Base-by-base conservation (phyloP, 2,113 vertebrate genomes). In the Onychostruthus taczanowskii region DNA sequence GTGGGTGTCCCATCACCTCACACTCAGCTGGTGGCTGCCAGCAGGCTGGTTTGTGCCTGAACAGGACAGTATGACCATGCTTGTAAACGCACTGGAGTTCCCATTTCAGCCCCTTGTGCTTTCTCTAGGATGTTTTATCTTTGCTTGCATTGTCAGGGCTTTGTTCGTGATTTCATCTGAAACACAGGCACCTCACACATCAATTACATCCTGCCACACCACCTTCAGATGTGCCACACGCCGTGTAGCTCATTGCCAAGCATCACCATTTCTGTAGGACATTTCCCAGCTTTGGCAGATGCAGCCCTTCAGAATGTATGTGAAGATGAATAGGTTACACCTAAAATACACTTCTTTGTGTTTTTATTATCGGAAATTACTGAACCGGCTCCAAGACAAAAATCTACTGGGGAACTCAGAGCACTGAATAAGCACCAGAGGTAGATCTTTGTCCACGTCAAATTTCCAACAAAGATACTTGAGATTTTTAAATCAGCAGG, bases 141-240 rank as follows among this genome's bases (percentile, higher is more conserved):
- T 52, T 31, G 23, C 20, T 87, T 61, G 43, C 24, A 2, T 26
- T 72, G 46, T 46, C 62, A 64, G 17, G 53, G 64, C 49, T 77
- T 39, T 66, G 17, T 55, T 12, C 28, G 27, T 27, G 19, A 61
- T 19, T 56, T 81, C 50, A n/a, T 63, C 43, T 79, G 6, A 6
- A 80, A 46, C 85, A 19, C 31, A 13, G 28, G 15, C 59, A 46
- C 39, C 81, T 19, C 16, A 7, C 6, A 20, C 5, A 14, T 44
- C 72, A 64, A 26, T 11, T 35, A 39, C 2, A 24, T 24, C 46
- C 68, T 75, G 39, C 55, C 39, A 66, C 22, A 9, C 23, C n/a
- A 63, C 6, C 3, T 28, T 37, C 4, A 1, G 37, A 23, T 18
- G 33, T 41, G 28, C 66, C n/a, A 63, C 43, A 7, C 0, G 0